These are phyloP conservation scores for Petaurus breviceps DNA, from an alignment of 2,113 vertebrate genomes.

Conservation along the genomic window DNA sequence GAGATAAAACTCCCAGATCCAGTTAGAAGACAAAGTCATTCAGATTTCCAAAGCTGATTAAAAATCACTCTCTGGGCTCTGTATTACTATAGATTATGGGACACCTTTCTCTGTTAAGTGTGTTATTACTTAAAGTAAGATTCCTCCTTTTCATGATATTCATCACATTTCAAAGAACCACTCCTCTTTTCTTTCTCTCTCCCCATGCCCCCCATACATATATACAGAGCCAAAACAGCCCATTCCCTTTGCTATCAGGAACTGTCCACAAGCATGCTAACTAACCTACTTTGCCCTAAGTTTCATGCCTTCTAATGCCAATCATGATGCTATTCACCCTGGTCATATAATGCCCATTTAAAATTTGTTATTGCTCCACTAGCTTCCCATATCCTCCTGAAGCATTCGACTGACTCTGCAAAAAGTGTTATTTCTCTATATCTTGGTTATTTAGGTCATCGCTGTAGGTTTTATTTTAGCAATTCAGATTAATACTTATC, in stretches of 20 bases:
- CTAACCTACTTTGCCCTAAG: not conserved
- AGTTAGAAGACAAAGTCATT: not conserved
- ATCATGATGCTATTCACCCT: constrained; percentile 18
- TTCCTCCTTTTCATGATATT: not conserved
- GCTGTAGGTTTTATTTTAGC: constrained; percentile 25
- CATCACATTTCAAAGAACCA: not conserved
- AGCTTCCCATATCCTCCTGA: constrained; percentile 16
- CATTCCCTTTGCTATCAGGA: not conserved
- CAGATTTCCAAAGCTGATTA: not conserved
- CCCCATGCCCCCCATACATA: not conserved
- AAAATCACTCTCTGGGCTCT: not conserved
- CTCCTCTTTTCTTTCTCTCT: not conserved
- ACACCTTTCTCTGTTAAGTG: not conserved
- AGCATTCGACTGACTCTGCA: not conserved
- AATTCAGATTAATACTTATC: constrained; percentile 17
- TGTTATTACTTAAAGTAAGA: not conserved
- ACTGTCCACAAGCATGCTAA: not conserved
- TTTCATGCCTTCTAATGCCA: not conserved
- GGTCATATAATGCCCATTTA: not conserved
- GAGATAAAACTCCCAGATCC: not conserved
- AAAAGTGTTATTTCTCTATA: not conserved
- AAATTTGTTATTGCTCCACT: not conserved
- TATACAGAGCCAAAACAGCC: not conserved
- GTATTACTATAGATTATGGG: not conserved
- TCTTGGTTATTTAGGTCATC: not conserved